Conservation (phyloP, 2,888 invertebrate species). For the Acronicta alni region DNA sequence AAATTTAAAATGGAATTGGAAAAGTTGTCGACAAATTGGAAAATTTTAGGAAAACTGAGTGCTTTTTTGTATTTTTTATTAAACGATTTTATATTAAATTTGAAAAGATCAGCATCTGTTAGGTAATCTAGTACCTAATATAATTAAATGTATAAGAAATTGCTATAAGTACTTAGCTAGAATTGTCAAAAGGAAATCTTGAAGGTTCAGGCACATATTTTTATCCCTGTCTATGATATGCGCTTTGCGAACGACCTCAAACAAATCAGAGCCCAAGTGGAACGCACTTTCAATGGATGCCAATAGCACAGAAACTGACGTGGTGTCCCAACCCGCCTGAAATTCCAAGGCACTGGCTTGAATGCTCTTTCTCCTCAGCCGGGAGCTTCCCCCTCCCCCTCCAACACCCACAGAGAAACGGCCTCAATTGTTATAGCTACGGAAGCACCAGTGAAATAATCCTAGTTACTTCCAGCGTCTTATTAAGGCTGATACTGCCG, state of each 20-base stretch:
- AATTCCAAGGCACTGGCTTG: slow-evolving; percentile 51
- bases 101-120: no score
- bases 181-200: no score
- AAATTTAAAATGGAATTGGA: no score
- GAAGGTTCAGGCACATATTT: background rate
- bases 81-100: no score
- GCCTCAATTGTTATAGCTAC: slow-evolving; percentile 54
- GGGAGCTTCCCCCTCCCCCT: slow-evolving; percentile 22
- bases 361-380: slow-evolving; percentile 48
- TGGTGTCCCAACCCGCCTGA: slow-evolving; percentile 37
- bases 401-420: slow-evolving; percentile 25
- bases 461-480: slow-evolving; percentile 35
- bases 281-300: slow-evolving; percentile 45
- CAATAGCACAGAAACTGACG: slow-evolving; percentile 39
- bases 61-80: no score
- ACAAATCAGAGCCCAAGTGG: slow-evolving; percentile 44
- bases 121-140: no score
- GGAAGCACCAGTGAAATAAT: slow-evolving; percentile 50
- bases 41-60: no score
- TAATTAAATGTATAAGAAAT: no score
- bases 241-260: slow-evolving; percentile 18
- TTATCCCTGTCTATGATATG: slow-evolving; percentile 17
- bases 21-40: no score
- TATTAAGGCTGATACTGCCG: slow-evolving; percentile 43
- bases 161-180: no score